Evolutionary conservation across 2,888 invertebrate genomes (phyloP).

Genomic region (Cantharis rufa): DNA sequence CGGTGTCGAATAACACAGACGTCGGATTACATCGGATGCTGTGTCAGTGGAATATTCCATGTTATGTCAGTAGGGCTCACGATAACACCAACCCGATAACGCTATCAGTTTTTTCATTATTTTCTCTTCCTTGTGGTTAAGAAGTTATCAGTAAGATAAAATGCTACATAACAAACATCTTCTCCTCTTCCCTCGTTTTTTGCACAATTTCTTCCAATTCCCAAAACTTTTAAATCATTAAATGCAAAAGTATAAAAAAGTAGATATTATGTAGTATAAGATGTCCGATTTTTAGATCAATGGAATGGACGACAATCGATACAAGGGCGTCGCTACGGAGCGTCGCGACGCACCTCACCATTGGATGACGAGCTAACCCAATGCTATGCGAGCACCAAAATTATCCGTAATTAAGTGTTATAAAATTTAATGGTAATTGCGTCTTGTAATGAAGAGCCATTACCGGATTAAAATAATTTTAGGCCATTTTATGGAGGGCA

Average conservation of each 20-base stretch:
- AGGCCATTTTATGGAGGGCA: background rate
- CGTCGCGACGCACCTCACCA: background rate
- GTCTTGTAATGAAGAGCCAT: background rate
- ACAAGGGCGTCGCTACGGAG: background rate
- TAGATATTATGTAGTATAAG: too few species aligned
- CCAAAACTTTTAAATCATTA: too few species aligned
- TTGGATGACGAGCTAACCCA: background rate
- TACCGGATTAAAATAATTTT: background rate
- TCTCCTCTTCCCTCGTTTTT: background rate
- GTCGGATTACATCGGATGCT: constrained; percentile 20
- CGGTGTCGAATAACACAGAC: background rate
- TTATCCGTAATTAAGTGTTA: background rate
- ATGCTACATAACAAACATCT: background rate
- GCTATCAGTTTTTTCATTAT: background rate
- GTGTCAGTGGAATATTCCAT: constrained; percentile 24
- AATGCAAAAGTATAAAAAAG: too few species aligned
- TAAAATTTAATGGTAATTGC: background rate
- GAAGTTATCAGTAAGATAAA: background rate
- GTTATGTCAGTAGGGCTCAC: background rate
- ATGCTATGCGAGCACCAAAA: background rate
- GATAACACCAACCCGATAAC: background rate
- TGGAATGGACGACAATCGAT: background rate
- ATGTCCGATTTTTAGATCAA: background rate
- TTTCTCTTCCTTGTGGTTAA: background rate
- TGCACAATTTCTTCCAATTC: too few species aligned